These are phyloP conservation scores for Tragelaphus buxtoni DNA, from an alignment of 2,113 vertebrate genomes.

Conservation along the genomic window DNA sequence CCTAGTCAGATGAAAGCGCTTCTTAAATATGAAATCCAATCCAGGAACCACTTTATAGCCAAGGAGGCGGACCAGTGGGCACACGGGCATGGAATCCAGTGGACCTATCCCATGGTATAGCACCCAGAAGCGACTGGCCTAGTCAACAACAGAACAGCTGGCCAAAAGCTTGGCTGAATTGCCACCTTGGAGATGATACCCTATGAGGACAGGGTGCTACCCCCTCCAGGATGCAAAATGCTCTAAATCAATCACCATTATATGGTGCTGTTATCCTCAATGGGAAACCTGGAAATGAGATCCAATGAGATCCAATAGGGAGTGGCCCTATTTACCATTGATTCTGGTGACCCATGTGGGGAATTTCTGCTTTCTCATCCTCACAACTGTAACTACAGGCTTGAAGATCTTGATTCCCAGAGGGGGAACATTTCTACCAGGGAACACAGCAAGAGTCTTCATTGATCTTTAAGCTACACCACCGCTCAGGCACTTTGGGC, in stretches of 20 bases:
- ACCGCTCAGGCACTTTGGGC: background rate
- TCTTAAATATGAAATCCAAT: background rate
- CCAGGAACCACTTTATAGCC: background rate
- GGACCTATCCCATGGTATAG: background rate
- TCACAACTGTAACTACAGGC: background rate
- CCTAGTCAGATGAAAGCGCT: background rate
- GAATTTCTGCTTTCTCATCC: background rate
- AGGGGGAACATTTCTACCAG: background rate
- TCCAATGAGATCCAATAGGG: background rate
- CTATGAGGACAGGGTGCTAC: background rate
- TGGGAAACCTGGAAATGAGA: background rate
- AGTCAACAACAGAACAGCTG: background rate
- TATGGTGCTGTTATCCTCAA: background rate
- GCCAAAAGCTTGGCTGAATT: background rate
- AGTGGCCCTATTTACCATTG: background rate
- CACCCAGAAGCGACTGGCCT: background rate
- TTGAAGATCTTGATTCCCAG: background rate
- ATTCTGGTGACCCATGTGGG: background rate
- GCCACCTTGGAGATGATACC: background rate
- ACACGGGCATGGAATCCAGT: background rate
- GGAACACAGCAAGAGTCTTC: background rate
- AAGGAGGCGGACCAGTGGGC: background rate
- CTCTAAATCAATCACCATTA: background rate
- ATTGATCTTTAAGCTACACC: background rate
- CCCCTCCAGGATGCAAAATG: background rate